A percentile compares a stretch with the other conserved stretches of the same genome.
phyloP scores from a whole-genome alignment of 2,797 vertebrate genomes.

The Florisuga fusca region DNA sequence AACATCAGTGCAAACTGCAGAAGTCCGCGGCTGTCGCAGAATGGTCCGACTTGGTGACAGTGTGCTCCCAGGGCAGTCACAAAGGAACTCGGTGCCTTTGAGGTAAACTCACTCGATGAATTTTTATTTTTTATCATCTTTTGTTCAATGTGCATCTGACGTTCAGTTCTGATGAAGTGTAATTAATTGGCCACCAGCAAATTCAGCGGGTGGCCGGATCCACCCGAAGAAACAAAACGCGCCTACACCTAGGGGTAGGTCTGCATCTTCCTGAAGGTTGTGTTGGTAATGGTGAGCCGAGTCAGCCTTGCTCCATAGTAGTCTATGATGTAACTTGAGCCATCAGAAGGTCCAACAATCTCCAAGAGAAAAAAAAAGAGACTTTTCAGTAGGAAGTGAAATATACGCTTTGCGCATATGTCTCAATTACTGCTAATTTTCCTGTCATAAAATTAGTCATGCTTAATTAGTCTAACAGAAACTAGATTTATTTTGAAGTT shows the following conservation, averaged over 20 bases:
- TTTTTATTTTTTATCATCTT: neutral
- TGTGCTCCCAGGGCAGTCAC: neutral
- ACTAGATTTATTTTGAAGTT: conserved; percentile 75
- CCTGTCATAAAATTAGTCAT: conserved; percentile 74
- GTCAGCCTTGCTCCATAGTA: conserved; percentile 94
- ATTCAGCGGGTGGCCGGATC: neutral
- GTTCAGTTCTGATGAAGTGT: neutral
- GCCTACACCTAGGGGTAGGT: conserved; percentile 74
- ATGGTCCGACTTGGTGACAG: neutral
- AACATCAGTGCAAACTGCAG: neutral
- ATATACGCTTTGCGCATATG: conserved; percentile 64
- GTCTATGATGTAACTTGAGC: conserved; percentile 96
- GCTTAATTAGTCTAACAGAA: conserved; percentile 74
- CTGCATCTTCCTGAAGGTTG: conserved; percentile 95
- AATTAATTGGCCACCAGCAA: neutral
- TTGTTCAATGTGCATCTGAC: neutral
- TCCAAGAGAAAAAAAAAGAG: conserved; percentile 66
- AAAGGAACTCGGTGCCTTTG: neutral
- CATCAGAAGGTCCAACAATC: conserved; percentile 97
- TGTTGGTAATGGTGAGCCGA: conserved; percentile 90
- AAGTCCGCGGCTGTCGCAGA: neutral
- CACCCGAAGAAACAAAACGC: neutral
- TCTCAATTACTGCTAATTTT: conserved; percentile 74
- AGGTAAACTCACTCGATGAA: neutral
- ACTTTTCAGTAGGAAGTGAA: conserved; percentile 56